Evolutionary conservation across 2,888 invertebrate species (phyloP), one percentile per base, ranked within the genome.

Genomic region (Myopa testacea): DNA sequence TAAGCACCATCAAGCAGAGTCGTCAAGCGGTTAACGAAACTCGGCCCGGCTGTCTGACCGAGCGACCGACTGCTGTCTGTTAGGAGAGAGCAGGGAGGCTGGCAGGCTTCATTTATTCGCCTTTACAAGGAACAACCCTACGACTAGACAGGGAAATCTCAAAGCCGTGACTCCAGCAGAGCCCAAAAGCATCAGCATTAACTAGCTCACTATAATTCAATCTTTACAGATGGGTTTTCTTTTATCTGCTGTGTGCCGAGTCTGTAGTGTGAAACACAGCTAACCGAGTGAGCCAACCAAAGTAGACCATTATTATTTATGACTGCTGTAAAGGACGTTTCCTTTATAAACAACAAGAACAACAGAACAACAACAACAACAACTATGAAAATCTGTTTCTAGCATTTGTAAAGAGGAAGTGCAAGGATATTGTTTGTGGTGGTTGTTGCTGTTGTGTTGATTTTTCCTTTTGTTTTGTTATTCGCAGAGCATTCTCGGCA

Each of bases 221-320:
- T 72, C 68, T 75, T 58, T 72, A 14, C 78, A 76, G 76, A 76
- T 78, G 76, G 75, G 70, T 76, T 76, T 76, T 55, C 52, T 8
- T 75, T 68, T 68, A 75, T 45, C 19, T 55, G 52, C 38, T 67
- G 55, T 55, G 73, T 26, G 50, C 14, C 73, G 60, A 45, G 26
- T 6, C n/a, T 45, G 67, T 26, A 40, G 60, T 7, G 38, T 40
- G 37, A 62, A 45, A 7, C 38, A 62, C 38, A 62, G 3, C 26
- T 63, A 52, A 63, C 74, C 50, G 14, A 58, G 26, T 8, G 16
- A 63, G n/a, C 45, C n/a, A 45, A 37, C 19, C 50, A 60, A 63
- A 63, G 37, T 50, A 55, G 72, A 60, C 26, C 73, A 78, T 76
- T 79, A 79, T 79, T 79, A 79, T 79, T 79, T 79, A 79, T 79